phyloP scores from a whole-genome alignment of 2,797 vertebrate genomes.

The Poeciliopsis presidionis region DNA sequence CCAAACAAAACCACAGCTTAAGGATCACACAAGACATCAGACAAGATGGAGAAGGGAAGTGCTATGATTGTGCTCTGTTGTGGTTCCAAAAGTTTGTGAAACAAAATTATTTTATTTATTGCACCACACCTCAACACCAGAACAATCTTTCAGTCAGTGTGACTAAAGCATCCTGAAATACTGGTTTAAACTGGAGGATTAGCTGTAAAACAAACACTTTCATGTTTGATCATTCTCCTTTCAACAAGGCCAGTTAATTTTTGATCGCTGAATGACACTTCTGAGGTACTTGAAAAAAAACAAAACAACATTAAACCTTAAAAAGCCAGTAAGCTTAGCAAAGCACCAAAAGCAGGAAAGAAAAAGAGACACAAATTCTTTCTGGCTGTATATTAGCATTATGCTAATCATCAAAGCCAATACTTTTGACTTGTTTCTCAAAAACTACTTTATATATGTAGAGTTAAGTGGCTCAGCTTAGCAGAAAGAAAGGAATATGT shows the following conservation, averaged over 20 bases:
- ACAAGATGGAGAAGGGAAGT: slow-evolving; percentile 20
- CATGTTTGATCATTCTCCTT: neutral
- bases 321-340: neutral
- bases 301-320: neutral
- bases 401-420: neutral
- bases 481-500: neutral
- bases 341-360: neutral
- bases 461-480: slow-evolving; percentile 4
- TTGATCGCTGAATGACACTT: neutral
- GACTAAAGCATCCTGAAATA: slow-evolving; percentile 3
- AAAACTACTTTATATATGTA: neutral
- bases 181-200: neutral
- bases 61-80: slow-evolving; percentile 23
- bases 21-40: slow-evolving; percentile 45
- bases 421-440: neutral
- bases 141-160: slow-evolving; percentile 5
- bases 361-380: too few relatives aligned
- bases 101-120: slow-evolving; percentile 40
- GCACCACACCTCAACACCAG: slow-evolving; percentile 2
- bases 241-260: neutral
- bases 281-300: neutral
- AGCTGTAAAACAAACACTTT: neutral
- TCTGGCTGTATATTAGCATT: neutral
- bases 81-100: slow-evolving; percentile 23
- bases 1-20: slow-evolving; percentile 60